phyloP scores from a whole-genome alignment of 2,113 vertebrate genomes.

The Canis aureus region DNA sequence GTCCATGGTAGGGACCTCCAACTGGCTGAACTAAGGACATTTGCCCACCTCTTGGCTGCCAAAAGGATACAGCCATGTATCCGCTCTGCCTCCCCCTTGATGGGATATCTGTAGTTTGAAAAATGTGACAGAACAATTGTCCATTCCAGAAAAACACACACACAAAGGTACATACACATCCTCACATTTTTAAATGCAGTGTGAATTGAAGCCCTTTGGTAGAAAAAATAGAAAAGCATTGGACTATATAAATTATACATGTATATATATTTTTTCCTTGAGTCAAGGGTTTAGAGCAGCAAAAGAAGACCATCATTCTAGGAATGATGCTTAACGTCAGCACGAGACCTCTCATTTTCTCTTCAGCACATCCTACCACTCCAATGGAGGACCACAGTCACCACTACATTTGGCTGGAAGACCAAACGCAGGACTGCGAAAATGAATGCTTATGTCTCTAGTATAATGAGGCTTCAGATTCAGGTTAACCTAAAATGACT shows the following conservation, averaged over 20 bases:
- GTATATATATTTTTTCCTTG: not conserved
- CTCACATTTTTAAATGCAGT: not conserved
- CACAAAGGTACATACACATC: accelerated
- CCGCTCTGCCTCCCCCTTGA: not conserved
- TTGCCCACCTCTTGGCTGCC: not conserved
- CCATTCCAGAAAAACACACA: not conserved
- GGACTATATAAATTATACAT: not conserved
- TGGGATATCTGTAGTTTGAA: not conserved
- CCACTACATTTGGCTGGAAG: constrained; percentile 57
- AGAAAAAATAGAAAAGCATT: not conserved
- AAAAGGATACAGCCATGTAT: not conserved
- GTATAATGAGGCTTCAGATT: constrained; percentile 78
- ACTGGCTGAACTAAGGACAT: not conserved
- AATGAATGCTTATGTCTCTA: constrained; percentile 71
- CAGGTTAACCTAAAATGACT: constrained; percentile 80
- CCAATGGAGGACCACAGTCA: constrained; percentile 3
- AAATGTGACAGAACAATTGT: not conserved
- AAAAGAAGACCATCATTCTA: not conserved
- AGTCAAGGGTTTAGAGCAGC: not conserved
- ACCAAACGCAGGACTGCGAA: not conserved
- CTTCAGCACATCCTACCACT: not conserved
- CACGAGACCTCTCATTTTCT: not conserved
- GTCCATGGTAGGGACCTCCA: not conserved
- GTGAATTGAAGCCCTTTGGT: not conserved
- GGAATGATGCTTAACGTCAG: not conserved